These are phyloP conservation scores for Aphidoletes aphidimyza DNA, from an alignment of 2,888 invertebrate species.

Conservation along the genomic window DNA sequence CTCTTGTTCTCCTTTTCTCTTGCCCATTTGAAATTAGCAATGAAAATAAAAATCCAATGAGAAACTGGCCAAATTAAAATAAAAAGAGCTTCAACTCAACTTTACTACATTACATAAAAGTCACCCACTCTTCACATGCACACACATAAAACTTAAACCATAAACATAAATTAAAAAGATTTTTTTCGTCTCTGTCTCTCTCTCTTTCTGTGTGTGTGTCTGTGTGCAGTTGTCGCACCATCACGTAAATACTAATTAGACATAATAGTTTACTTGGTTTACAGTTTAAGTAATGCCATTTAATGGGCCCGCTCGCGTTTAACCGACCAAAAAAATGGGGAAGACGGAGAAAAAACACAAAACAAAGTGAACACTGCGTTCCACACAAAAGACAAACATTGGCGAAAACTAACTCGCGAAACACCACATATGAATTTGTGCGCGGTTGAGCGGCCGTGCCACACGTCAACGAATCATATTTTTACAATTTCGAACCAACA, in stretches of 20 bases:
- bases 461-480: slow-evolving; percentile 12
- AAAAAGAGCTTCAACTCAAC: not conserved
- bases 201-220: not conserved
- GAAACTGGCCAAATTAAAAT: not conserved
- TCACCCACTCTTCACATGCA: not conserved
- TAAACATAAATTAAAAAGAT: slow-evolving; percentile 49
- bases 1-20: too few species aligned
- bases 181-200: too few species aligned
- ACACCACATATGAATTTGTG: not conserved
- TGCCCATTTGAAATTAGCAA: too few species aligned
- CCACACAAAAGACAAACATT: not conserved
- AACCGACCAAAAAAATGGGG: not conserved
- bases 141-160: slow-evolving; percentile 42
- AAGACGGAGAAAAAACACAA: not conserved
- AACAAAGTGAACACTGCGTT: too few species aligned
- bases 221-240: not conserved
- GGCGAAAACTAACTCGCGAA: not conserved
- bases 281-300: slow-evolving; percentile 27
- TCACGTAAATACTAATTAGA: slow-evolving; percentile 48
- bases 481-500: slow-evolving; percentile 12
- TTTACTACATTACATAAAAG: not conserved
- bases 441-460: not conserved
- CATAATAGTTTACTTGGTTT: not conserved
- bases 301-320: not conserved
- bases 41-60: not conserved